A percentile compares a stretch with the other conserved stretches of the same genome.
phyloP scores from a whole-genome alignment of 2,888 invertebrate genomes.

The Drosophila demipolita region DNA sequence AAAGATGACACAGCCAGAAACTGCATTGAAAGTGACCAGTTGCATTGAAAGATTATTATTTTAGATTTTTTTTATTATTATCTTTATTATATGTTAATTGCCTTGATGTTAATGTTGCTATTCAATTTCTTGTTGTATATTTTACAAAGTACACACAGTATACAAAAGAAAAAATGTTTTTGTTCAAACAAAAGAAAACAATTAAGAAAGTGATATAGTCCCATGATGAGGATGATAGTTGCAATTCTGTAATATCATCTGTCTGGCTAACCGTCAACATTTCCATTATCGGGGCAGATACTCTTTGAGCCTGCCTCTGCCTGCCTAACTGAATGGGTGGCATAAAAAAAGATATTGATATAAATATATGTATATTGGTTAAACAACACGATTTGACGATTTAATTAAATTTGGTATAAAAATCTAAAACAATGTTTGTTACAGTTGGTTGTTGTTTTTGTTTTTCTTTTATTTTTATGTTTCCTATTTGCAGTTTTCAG shows the following conservation, averaged over 20 bases:
- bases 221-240: slow-evolving; percentile 7
- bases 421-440: slow-evolving; percentile 76
- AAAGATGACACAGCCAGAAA: neutral
- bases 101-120: slow-evolving; percentile 72
- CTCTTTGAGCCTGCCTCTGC: slow-evolving; percentile 42
- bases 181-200: slow-evolving; percentile 27
- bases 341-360: slow-evolving; percentile 39
- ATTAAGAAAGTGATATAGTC: slow-evolving; percentile 29
- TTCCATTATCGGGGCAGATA: slow-evolving; percentile 8
- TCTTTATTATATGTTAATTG: slow-evolving; percentile 78
- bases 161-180: slow-evolving; percentile 44
- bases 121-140: slow-evolving; percentile 73
- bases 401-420: slow-evolving; percentile 77
- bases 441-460: slow-evolving; percentile 33
- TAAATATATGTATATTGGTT: slow-evolving; percentile 44
- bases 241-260: slow-evolving; percentile 13
- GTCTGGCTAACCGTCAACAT: slow-evolving; percentile 12
- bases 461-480: slow-evolving; percentile 5
- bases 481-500: slow-evolving; percentile 30
- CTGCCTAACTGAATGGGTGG: slow-evolving; percentile 31
- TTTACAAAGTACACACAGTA: slow-evolving; percentile 78
- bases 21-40: neutral
- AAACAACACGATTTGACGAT: slow-evolving; percentile 61
- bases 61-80: slow-evolving; percentile 35
- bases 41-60: neutral